Evolutionary conservation across 1,140 invertebrate genomes (phyloP), one percentile per base, ranked within the genome.

Genomic region (Platorchestia sp.): DNA sequence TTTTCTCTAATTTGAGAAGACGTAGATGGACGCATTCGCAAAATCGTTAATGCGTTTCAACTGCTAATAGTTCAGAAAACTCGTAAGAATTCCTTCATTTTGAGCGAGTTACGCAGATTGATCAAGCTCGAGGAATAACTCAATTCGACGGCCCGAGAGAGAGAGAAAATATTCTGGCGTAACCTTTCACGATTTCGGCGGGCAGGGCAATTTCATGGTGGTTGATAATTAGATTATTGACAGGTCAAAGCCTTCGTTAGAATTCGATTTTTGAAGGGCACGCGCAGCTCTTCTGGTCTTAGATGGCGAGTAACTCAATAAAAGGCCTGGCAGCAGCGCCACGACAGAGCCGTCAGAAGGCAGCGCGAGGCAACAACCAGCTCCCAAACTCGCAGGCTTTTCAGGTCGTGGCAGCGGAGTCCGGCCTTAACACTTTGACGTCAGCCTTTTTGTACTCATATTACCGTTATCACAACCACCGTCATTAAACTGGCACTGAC

Each of bases 221-320:
- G 87, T 44, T 89, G 87, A 89, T 89, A 89, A 89, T 89, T 89
- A 41, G 87, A 89, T 89, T 89, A 89, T 89, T 89, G 87, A 89
- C 87, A 44, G 87, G 87, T 89, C 87, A 89, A 89, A 89, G 87
- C 87, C 87, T 89, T 89, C 43, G 87, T 89, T 89, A 89, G 87
- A 89, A 89, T 89, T 89, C 87, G 87, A 89, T 89, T 89, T 89
- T 89, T 89, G 87, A 89, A 44, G 87, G 87, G 43, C 87, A 89
- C 87, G 87, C 43, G 14, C 43, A 42, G 87, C 87, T 89, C 87
- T 44, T 89, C 87, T 42, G 87, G 87, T 89, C 87, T 89, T 89
- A 44, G 87, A 44, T 42, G 43, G 87, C 27, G 41, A 89, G 87
- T 89, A 89, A 89, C 87, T 89, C 43, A 44, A 89, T 89, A 44